These are phyloP conservation scores for Helicolenus hilgendorfi DNA, from an alignment of 2,797 vertebrate species.

Conservation along the genomic window DNA sequence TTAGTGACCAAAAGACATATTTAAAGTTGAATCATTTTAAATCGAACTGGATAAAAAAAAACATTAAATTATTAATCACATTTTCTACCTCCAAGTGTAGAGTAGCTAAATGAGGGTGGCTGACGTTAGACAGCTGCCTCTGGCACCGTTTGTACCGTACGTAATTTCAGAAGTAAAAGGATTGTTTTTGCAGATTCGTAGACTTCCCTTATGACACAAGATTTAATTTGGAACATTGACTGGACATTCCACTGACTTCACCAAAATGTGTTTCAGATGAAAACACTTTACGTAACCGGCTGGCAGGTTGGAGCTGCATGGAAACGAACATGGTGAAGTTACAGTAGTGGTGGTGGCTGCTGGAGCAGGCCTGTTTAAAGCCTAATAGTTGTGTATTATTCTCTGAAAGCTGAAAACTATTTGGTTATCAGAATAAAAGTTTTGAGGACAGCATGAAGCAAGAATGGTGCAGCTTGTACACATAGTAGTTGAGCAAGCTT, in stretches of 20 bases:
- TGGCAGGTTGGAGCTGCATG: constrained; percentile 65
- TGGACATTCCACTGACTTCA: constrained; percentile 89
- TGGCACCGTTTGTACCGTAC: constrained; percentile 49
- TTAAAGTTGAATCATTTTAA: background rate
- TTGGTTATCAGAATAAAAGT: background rate
- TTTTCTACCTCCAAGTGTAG: constrained; percentile 6
- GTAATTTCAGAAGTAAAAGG: constrained; percentile 61
- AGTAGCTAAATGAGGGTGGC: constrained; percentile 28
- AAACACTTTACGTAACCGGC: constrained; percentile 87
- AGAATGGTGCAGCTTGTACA: background rate
- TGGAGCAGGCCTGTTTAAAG: constrained; percentile 24
- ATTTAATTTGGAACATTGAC: constrained; percentile 84
- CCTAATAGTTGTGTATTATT: background rate
- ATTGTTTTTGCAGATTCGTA: constrained; percentile 76
- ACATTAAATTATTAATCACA: background rate
- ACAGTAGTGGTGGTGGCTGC: constrained; percentile 56
- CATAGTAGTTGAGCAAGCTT: background rate
- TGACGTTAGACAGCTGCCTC: constrained; percentile 51
- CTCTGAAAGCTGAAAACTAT: background rate
- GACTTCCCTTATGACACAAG: constrained; percentile 79
- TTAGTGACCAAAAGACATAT: constrained; percentile 13
- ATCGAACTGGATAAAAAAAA: background rate
- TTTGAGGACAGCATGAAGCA: background rate
- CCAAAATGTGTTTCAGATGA: constrained; percentile 85
- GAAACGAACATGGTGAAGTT: constrained; percentile 62